These are phyloP conservation scores for Lucilia cuprina DNA, from an alignment of 1,140 invertebrate genomes.

Conservation along the genomic window DNA sequence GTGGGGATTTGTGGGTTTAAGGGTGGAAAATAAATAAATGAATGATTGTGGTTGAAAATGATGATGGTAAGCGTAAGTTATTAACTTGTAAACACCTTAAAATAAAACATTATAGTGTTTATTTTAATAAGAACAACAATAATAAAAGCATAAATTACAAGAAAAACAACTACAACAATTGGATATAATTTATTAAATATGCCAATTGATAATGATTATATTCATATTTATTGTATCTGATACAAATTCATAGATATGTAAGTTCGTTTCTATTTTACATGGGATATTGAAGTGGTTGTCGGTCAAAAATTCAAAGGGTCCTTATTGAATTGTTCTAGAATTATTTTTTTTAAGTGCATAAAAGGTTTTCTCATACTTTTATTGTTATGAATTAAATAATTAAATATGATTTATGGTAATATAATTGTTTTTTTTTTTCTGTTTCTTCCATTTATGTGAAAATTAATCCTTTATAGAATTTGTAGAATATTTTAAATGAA, in stretches of 20 bases:
- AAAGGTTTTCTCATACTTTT: not conserved
- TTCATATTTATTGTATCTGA: not conserved
- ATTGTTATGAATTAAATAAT: not conserved
- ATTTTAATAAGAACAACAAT: not conserved
- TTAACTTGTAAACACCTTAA: not conserved
- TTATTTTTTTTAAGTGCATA: not conserved
- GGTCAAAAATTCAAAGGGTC: not conserved
- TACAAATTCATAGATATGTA: too few relatives aligned
- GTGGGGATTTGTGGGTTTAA: not conserved
- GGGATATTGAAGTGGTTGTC: too few relatives aligned
- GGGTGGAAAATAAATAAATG: too few relatives aligned
- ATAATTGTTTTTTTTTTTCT: not conserved
- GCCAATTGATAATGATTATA: constrained; percentile 14
- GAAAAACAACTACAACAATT: too few relatives aligned
- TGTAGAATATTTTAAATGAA: not conserved
- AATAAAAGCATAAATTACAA: too few relatives aligned
- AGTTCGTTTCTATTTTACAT: too few relatives aligned
- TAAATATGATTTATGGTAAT: constrained; percentile 4
- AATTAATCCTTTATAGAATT: not conserved
- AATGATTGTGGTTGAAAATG: not conserved
- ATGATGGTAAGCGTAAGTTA: not conserved
- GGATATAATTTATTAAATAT: constrained; percentile 1
- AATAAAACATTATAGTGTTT: not conserved
- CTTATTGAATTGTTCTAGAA: not conserved
- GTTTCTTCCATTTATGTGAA: not conserved